Evolutionary conservation across 1,140 invertebrate species (phyloP).

Genomic region (Bathynomus jamesi): DNA sequence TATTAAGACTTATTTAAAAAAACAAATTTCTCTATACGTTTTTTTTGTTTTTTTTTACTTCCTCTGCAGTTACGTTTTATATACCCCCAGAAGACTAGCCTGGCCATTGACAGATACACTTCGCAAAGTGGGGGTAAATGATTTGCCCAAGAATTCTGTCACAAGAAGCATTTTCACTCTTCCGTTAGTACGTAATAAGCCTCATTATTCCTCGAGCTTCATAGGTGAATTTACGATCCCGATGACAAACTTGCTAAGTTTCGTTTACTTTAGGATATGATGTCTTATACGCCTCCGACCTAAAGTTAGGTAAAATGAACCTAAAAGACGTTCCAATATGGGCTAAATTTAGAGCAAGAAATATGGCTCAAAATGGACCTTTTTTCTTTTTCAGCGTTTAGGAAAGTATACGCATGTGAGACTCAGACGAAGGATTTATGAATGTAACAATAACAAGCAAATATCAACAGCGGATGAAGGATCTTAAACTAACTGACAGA

Average conservation of each 20-base stretch:
- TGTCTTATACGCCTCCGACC: constrained; percentile 6
- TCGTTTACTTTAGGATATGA: constrained; percentile 28
- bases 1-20: too few relatives aligned
- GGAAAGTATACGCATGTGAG: constrained; percentile 30
- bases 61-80: too few relatives aligned
- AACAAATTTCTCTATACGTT: too few relatives aligned
- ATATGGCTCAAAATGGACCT: constrained; percentile 1
- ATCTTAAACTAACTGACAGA: background rate
- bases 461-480: constrained; percentile 23
- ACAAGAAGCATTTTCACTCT: constrained; percentile 7
- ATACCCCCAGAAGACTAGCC: too few relatives aligned
- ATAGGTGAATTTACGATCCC: constrained; percentile 28
- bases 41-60: too few relatives aligned
- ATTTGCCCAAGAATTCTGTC: background rate
- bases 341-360: constrained; percentile 14
- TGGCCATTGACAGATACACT: too few relatives aligned
- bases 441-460: constrained; percentile 36
- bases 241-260: constrained; percentile 35
- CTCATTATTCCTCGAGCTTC: constrained; percentile 16
- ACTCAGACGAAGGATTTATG: constrained; percentile 28
- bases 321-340: constrained; percentile 16
- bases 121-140: too few relatives aligned
- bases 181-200: constrained; percentile 16
- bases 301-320: constrained; percentile 16
- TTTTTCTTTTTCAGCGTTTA: constrained; percentile 5